Percentiles rank a stretch among this genome's conserved stretches.
phyloP scores from a whole-genome alignment of 1,140 invertebrate species.

The Hypothenemus hampei region DNA sequence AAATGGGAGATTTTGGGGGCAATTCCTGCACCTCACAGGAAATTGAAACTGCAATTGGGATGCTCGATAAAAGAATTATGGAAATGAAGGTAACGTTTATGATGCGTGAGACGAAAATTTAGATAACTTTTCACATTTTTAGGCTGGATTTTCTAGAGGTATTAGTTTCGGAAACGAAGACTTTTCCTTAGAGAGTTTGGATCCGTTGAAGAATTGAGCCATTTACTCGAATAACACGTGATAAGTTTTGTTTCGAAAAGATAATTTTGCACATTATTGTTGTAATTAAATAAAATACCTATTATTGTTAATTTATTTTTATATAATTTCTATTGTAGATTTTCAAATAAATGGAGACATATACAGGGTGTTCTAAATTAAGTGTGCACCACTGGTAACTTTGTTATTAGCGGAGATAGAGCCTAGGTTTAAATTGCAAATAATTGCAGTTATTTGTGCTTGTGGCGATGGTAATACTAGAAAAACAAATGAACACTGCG shows the following conservation, averaged over 20 bases:
- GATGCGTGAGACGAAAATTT: neutral
- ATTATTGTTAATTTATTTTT: slow-evolving; percentile 2
- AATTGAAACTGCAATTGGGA: slow-evolving; percentile 65
- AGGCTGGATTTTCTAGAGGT: slow-evolving; percentile 76
- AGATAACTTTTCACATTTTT: slow-evolving; percentile 36
- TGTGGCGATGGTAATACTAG: neutral
- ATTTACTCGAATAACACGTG: neutral
- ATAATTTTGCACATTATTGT: neutral
- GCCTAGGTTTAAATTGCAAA: no score
- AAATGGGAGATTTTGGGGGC: slow-evolving; percentile 71
- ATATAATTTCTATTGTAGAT: slow-evolving; percentile 1
- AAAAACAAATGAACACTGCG: neutral
- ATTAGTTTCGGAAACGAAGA: slow-evolving; percentile 75
- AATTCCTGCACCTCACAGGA: slow-evolving; percentile 51
- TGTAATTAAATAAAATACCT: neutral
- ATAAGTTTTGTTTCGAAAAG: neutral
- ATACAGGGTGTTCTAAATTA: no score
- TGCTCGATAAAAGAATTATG: slow-evolving; percentile 71
- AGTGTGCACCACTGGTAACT: no score
- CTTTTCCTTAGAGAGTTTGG: slow-evolving; percentile 79
- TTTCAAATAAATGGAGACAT: no score
- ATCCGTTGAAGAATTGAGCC: slow-evolving; percentile 59
- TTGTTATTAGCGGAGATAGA: no score
- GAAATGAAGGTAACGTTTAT: slow-evolving; percentile 69
- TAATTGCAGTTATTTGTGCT: neutral